Evolutionary conservation across 2,888 invertebrate genomes (phyloP), one percentile per base, ranked within the genome.

Genomic region (Blomia tropicalis): DNA sequence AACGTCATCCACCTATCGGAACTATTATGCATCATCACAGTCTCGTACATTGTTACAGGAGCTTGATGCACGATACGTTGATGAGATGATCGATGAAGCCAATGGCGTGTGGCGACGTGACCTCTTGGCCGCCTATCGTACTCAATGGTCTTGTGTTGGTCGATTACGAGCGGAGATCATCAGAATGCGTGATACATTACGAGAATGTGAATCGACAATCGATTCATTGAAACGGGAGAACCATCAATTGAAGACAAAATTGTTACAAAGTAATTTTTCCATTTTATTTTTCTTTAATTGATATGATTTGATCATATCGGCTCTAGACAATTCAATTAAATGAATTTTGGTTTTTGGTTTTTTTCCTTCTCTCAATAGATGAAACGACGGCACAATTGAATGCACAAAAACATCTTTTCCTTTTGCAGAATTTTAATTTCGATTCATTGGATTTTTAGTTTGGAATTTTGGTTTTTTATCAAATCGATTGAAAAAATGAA

Each of bases 391-490:
- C 51, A 22, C 51, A 47, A 27, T n/a, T 47, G 23, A 47, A 47
- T 27, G 51, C 51, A 14, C 51, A 47, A 27, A 47, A 47, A 27
- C 51, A 47, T 27, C 22, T 47, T 7, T 47, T 47, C n/a, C 51
- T 47, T 11, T n/a, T 47, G 11, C 7, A 47, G 22, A 47, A 47
- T 27, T 47, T 47, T 19, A 47, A 47, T 27, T 47, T 47, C n/a
- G 51, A 47, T 47, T 47, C 51, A 27, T n/a, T 47, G 11, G 51
- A 47, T n/a, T 47, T 47, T 19, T 47, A 41, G 41, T n/a, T n/a
- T n/a, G n/a, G n/a, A n/a, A n/a, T n/a, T n/a, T n/a, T n/a, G n/a
- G n/a, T n/a, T n/a, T n/a, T n/a, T n/a, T n/a, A n/a, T n/a, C n/a
- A n/a, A n/a, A n/a, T n/a, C n/a, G n/a, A n/a, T n/a, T n/a, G n/a